Evolutionary conservation across 2,888 invertebrate species (phyloP).

Genomic region (Hybos culiciformis): DNA sequence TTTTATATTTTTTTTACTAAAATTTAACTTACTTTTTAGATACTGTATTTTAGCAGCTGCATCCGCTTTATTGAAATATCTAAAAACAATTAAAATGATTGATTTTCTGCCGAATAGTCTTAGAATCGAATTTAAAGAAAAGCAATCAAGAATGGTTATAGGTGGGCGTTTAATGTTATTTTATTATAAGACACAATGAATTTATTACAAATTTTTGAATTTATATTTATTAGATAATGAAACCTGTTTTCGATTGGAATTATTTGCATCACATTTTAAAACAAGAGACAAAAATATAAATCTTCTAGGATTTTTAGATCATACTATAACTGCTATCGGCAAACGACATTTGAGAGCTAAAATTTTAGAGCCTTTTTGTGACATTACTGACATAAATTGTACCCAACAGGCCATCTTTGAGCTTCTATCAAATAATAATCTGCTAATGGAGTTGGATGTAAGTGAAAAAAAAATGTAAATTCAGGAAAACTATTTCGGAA

Average conservation of each 20-base stretch:
- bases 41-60: constrained; percentile 76
- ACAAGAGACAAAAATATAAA: constrained; percentile 37
- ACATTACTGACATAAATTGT: constrained; percentile 47
- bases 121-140: constrained; percentile 66
- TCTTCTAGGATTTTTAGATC: constrained; percentile 51
- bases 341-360: constrained; percentile 62
- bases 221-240: constrained; percentile 48
- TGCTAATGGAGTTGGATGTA: not conserved
- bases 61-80: constrained; percentile 72
- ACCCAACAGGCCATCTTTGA: constrained; percentile 66
- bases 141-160: constrained; percentile 68
- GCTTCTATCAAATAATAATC: constrained; percentile 29
- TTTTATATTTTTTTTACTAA: not conserved
- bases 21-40: constrained; percentile 36
- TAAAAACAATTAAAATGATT: constrained; percentile 64
- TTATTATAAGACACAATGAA: not conserved
- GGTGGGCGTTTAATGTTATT: constrained; percentile 45
- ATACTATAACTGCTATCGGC: constrained; percentile 60
- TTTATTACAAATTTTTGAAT: not conserved
- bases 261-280: constrained; percentile 44
- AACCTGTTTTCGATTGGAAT: constrained; percentile 64
- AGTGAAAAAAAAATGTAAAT: no score
- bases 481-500: no score
- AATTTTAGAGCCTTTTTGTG: constrained; percentile 66
- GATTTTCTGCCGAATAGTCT: constrained; percentile 62